These are phyloP conservation scores for Daubentonia madagascariensis DNA, from an alignment of 2,113 vertebrate species.

Conservation along the genomic window DNA sequence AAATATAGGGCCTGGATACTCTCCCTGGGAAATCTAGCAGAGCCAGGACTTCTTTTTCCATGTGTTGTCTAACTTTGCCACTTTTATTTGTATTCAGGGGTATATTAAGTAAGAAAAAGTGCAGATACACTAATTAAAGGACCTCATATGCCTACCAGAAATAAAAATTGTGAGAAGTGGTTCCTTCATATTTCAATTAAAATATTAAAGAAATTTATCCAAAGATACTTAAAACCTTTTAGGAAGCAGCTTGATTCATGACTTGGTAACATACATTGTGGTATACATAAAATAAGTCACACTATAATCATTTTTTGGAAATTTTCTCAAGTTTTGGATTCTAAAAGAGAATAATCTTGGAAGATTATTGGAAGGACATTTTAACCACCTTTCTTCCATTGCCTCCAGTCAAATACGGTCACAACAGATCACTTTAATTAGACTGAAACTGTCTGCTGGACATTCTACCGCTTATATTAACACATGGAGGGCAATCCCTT, in stretches of 20 bases:
- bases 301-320: slow-evolving; percentile 32
- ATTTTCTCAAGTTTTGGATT: slow-evolving; percentile 36
- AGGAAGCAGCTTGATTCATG: slow-evolving; percentile 28
- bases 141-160: neutral
- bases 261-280: slow-evolving; percentile 31
- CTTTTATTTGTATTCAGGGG: slow-evolving; percentile 22
- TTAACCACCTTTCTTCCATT: slow-evolving; percentile 45
- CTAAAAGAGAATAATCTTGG: slow-evolving; percentile 42
- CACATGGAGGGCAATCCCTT: neutral
- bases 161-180: slow-evolving; percentile 3
- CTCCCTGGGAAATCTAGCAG: neutral
- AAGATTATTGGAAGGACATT: slow-evolving; percentile 55
- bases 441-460: slow-evolving; percentile 57
- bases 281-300: slow-evolving; percentile 38
- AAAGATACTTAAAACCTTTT: slow-evolving; percentile 33
- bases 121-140: neutral
- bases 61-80: neutral
- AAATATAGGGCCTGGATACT: slow-evolving; percentile 25
- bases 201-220: slow-evolving; percentile 51
- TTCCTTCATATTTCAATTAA: slow-evolving; percentile 37
- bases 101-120: slow-evolving; percentile 34
- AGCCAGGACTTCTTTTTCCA: slow-evolving; percentile 28
- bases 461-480: neutral
- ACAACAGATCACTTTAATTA: slow-evolving; percentile 66
- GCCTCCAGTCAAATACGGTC: slow-evolving; percentile 53